A percentile compares a stretch with the other conserved stretches of the same genome.
phyloP scores from a whole-genome alignment of 2,113 vertebrate species.

The Etheostoma spectabile region DNA sequence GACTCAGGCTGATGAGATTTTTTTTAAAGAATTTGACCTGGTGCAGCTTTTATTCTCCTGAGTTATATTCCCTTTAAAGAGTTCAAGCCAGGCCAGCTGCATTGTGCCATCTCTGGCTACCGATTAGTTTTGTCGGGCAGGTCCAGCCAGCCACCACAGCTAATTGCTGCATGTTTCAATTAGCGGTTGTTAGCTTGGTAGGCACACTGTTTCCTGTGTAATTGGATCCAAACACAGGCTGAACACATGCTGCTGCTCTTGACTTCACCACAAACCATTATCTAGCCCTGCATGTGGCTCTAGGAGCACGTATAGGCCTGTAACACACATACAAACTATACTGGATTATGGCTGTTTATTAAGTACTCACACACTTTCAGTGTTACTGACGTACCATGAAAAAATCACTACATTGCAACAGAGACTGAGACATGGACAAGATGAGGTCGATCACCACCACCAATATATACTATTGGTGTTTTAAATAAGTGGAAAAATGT shows the following conservation, averaged over 20 bases:
- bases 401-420: too few species aligned
- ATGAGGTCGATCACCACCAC: not conserved
- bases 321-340: not conserved
- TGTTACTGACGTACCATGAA: too few species aligned
- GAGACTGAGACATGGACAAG: too few species aligned
- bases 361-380: too few species aligned
- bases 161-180: constrained; percentile 39
- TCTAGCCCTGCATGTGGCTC: not conserved
- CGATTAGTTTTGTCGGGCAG: constrained; percentile 18
- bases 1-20: not conserved
- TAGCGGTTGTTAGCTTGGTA: constrained; percentile 4
- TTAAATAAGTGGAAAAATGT: too few species aligned
- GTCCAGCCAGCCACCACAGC: constrained; percentile 4
- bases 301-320: not conserved
- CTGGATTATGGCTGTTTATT: not conserved
- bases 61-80: not conserved
- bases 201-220: constrained; percentile 16
- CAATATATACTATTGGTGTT: not conserved
- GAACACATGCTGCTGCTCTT: constrained; percentile 14
- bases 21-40: not conserved
- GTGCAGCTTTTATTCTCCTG: too few species aligned
- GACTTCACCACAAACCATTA: constrained; percentile 17
- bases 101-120: not conserved
- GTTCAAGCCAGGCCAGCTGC: not conserved
- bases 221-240: constrained; percentile 20